Evolutionary conservation across 2,888 invertebrate genomes (phyloP).

Genomic region (Smittia aterrima): DNA sequence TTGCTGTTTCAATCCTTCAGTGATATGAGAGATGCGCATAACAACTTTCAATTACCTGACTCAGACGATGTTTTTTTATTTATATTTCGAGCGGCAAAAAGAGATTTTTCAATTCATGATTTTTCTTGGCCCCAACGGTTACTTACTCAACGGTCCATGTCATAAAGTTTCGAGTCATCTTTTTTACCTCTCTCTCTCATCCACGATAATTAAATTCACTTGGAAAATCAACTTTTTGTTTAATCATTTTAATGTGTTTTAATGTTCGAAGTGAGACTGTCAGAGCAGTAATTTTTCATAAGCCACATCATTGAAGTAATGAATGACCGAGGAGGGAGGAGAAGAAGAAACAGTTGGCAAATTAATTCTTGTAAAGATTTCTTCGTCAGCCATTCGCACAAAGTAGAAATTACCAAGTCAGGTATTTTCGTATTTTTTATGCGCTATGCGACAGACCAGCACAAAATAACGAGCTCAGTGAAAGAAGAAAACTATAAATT

Average conservation of each 20-base stretch:
- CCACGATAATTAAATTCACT: slow-evolving; percentile 36
- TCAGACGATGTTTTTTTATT: too few species aligned
- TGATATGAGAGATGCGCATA: neutral
- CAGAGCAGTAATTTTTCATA: slow-evolving; percentile 37
- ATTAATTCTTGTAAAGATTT: slow-evolving; percentile 8
- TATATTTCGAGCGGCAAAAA: too few species aligned
- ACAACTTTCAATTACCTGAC: neutral
- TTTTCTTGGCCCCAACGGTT: too few species aligned
- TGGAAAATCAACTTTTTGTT: slow-evolving; percentile 20
- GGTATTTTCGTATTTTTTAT: slow-evolving; percentile 30
- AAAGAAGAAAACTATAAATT: slow-evolving; percentile 24
- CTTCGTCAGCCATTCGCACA: neutral
- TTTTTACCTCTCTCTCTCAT: neutral
- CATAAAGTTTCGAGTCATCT: slow-evolving; percentile 16
- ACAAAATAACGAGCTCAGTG: slow-evolving; percentile 30
- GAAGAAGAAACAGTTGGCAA: slow-evolving; percentile 7
- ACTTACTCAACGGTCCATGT: neutral
- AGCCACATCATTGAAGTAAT: slow-evolving; percentile 6
- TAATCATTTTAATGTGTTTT: slow-evolving; percentile 37
- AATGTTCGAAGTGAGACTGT: slow-evolving; percentile 35
- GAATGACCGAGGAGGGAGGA: neutral
- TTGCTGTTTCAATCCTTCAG: slow-evolving; percentile 5
- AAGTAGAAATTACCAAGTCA: neutral
- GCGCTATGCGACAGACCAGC: slow-evolving; percentile 40
- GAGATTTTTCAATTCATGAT: too few species aligned